Base-by-base conservation (phyloP, 2,888 invertebrate species). In the Himalopsyche anomala region DNA sequence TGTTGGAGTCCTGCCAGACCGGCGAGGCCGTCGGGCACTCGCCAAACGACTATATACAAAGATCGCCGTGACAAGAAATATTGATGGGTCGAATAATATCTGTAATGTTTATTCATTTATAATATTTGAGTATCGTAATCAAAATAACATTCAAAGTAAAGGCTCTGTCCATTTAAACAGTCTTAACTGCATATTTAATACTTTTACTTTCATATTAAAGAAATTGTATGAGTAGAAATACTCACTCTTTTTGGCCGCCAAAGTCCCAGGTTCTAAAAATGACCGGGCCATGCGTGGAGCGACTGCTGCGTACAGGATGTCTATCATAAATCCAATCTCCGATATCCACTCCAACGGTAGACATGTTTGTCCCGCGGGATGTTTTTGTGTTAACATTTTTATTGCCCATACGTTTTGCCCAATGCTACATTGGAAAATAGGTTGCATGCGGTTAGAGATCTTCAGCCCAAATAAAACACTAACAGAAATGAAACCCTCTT, bases 211-310 rank as follows among this genome's bases (percentile, higher is more conserved):
- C 5, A 2, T 15, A 51, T 51, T 5, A 51, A 8, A 51, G 51
- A 45, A 11, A 51, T 15, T 15, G 15, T 51, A 3, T 5, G 5
- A 15, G 51, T 51, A 36, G 38, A 45, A 36, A 74, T 42, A 91
- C 93, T 92, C 89, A 96, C 95, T 99, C 99, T 90, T 96, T 96
- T 92, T 99, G 99, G 0, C 99, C 99, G 5, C 99, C 99, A 92
- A 99, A 99, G 92, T 99, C 99, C 99, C 99, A 99, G 0, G 99
- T 99, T 84, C 99, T 93, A 92, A 98, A 98, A 42, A 97, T 96
- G 84, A 99, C 96, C 0, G 98, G 96, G 0, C 97, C 97, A 90
- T 95, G 95, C 1, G 95, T 94, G 0, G 95, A 95, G 56, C 95
- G 95, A 1, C 97, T 95, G 40, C 96, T 93, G 9, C 95, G 93